A percentile compares a stretch with the other conserved stretches of the same genome.
These are phyloP conservation scores for Macrobrachium nipponense DNA, from an alignment of 1,140 invertebrate genomes.

Conservation along the genomic window DNA sequence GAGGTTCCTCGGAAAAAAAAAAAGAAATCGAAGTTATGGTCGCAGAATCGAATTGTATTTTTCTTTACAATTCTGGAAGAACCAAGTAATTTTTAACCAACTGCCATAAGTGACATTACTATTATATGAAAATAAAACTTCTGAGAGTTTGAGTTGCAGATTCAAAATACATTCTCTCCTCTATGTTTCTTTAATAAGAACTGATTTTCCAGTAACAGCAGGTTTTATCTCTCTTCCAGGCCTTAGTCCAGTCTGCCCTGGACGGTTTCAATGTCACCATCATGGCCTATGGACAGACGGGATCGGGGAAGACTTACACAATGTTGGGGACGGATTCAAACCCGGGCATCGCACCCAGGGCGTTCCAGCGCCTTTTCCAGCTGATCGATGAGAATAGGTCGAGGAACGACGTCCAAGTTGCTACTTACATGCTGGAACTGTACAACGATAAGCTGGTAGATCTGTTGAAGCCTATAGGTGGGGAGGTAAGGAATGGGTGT, in stretches of 20 bases:
- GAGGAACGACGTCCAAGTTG: constrained; percentile 77
- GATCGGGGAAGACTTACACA: constrained; percentile 91
- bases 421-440: constrained; percentile 69
- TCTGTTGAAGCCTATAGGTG: constrained; percentile 71
- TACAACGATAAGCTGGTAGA: constrained; percentile 80
- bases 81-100: too few relatives aligned
- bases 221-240: constrained; percentile 26
- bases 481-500: constrained; percentile 43
- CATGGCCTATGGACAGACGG: constrained; percentile 93
- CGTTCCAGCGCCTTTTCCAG: constrained; percentile 85
- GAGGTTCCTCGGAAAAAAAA: too few relatives aligned
- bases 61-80: too few relatives aligned
- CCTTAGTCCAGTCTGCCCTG: constrained; percentile 61
- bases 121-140: too few relatives aligned
- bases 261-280: constrained; percentile 91
- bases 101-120: too few relatives aligned
- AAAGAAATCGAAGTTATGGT: too few relatives aligned
- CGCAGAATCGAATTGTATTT: too few relatives aligned
- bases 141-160: too few relatives aligned
- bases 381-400: constrained; percentile 76
- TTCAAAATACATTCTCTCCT: too few relatives aligned
- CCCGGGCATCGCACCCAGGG: constrained; percentile 85
- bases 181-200: too few relatives aligned
- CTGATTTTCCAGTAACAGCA: not conserved
- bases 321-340: constrained; percentile 80